Conservation (phyloP, 2,113 vertebrate species). For the Erpornis zantholeuca region DNA sequence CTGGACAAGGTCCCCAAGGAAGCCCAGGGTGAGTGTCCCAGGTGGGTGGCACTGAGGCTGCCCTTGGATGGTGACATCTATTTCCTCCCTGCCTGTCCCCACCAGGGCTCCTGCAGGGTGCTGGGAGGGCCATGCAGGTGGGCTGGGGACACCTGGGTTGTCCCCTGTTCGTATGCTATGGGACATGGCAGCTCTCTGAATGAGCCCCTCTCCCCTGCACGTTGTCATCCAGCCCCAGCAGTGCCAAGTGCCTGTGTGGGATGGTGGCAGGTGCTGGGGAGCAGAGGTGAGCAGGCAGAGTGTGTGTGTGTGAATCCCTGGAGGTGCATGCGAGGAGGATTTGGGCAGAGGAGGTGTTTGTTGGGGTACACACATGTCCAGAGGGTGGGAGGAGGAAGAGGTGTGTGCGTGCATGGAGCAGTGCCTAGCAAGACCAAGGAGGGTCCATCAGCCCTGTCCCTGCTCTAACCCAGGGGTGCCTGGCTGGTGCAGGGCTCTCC, state of each 20-base stretch:
- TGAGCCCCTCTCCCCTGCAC: rapidly evolving
- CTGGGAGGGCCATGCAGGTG: background rate
- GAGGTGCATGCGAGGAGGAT: rapidly evolving
- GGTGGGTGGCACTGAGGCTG: background rate
- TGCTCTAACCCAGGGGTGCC: background rate
- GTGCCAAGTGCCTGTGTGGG: rapidly evolving
- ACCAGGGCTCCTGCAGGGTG: background rate
- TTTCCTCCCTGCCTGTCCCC: background rate
- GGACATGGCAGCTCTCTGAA: background rate
- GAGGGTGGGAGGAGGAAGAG: background rate
- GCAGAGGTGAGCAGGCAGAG: background rate
- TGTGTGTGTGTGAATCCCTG: background rate
- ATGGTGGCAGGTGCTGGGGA: background rate
- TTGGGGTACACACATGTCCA: rapidly evolving
- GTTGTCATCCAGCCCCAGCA: background rate
- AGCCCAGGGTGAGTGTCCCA: background rate
- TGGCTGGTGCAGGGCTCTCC: background rate
- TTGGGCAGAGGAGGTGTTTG: background rate
- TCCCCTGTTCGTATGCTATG: rapidly evolving
- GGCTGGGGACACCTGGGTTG: rapidly evolving
- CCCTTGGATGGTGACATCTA: background rate
- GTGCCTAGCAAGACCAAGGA: too few relatives aligned
- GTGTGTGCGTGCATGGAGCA: rapidly evolving
- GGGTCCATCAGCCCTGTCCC: background rate
- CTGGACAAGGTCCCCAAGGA: background rate